These are phyloP conservation scores for Leucania comma DNA, from an alignment of 2,888 invertebrate genomes.

Conservation along the genomic window DNA sequence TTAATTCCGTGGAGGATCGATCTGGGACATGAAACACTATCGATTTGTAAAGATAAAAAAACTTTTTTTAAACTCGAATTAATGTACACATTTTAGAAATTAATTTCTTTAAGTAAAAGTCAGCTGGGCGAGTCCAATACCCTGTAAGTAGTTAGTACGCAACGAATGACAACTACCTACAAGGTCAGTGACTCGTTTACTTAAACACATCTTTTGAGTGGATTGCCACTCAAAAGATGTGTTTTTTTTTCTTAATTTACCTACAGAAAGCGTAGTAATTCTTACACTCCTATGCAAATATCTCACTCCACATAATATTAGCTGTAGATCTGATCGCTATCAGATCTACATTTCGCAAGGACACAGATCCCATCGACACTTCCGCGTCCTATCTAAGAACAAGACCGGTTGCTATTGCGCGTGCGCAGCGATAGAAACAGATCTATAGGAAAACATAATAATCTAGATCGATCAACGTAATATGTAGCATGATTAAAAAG, in stretches of 20 bases:
- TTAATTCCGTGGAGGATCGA: too few species aligned
- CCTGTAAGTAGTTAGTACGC: too few species aligned
- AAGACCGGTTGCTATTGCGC: conserved; percentile 48
- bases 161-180: too few species aligned
- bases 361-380: conserved; percentile 43
- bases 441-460: background rate
- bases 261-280: background rate
- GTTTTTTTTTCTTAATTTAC: background rate
- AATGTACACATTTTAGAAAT: too few species aligned
- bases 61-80: too few species aligned
- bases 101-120: too few species aligned
- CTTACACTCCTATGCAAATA: background rate
- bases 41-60: too few species aligned
- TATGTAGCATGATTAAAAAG: too few species aligned
- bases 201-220: too few species aligned
- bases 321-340: conserved; percentile 1
- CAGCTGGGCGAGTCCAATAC: too few species aligned
- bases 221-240: background rate
- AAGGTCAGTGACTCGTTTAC: too few species aligned
- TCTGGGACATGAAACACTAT: too few species aligned
- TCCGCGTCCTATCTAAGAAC: conserved; percentile 56
- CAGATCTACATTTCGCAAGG: conserved; percentile 52
- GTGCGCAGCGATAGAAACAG: conserved; percentile 3
- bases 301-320: background rate
- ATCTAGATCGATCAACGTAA: conserved; percentile 11